phyloP scores from a whole-genome alignment of 2,113 vertebrate genomes.

The mouse (Mus musculus) region DNA sequence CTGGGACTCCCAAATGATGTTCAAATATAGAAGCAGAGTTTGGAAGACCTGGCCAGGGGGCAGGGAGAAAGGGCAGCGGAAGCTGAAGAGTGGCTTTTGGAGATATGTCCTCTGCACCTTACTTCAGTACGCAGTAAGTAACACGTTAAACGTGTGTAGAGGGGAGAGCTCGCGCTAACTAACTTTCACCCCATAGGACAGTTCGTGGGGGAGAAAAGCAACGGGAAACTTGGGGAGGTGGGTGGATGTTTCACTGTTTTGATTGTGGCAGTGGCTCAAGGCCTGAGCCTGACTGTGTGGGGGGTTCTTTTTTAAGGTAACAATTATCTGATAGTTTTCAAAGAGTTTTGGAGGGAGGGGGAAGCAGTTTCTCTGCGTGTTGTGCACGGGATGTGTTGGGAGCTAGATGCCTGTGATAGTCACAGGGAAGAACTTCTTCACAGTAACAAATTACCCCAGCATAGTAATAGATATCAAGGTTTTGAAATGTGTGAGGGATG shows the following conservation, averaged over 20 bases:
- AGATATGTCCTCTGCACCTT: not conserved
- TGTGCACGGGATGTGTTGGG: not conserved
- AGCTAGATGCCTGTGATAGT: not conserved
- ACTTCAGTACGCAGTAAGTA: not conserved
- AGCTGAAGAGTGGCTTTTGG: not conserved
- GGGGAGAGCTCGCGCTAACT: not conserved
- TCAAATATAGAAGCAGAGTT: not conserved
- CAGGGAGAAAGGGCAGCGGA: not conserved
- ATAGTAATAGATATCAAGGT: not conserved
- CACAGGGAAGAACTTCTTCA: not conserved
- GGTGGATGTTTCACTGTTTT: not conserved
- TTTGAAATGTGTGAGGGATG: conserved; percentile 8
- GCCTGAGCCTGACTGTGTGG: not conserved
- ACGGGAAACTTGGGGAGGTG: not conserved
- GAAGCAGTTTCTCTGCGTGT: not conserved
- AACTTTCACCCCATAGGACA: not conserved
- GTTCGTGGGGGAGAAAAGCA: not conserved
- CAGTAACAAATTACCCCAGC: not conserved
- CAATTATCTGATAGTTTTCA: not conserved
- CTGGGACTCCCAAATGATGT: not conserved
- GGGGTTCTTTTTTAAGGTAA: not conserved
- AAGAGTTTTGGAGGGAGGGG: not conserved
- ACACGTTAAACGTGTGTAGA: not conserved
- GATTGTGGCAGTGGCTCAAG: not conserved
- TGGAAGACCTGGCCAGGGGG: not conserved